phyloP scores from a whole-genome alignment of 1,140 invertebrate species.

The Diuraphis noxia region DNA sequence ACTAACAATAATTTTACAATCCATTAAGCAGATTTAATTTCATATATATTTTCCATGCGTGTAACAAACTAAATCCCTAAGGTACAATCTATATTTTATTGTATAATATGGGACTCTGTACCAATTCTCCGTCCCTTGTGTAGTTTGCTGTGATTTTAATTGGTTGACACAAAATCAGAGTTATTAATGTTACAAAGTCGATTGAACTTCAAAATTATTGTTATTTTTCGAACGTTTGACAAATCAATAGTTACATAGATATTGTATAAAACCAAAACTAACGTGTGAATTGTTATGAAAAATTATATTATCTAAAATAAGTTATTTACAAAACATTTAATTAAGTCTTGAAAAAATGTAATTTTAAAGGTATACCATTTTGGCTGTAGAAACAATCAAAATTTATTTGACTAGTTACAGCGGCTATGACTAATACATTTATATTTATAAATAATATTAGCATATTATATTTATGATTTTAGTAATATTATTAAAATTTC shows the following conservation, averaged over 20 bases:
- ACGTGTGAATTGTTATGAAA: not conserved
- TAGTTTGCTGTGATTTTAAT: slow-evolving; percentile 1
- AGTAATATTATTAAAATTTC: not conserved
- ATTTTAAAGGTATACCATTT: not conserved
- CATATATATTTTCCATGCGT: not conserved
- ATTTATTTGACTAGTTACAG: not conserved
- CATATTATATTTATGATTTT: not conserved
- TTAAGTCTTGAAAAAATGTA: not conserved
- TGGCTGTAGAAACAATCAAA: not conserved
- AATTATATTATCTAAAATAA: too few species aligned
- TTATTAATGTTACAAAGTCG: not conserved
- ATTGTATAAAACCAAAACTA: not conserved
- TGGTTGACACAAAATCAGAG: not conserved
- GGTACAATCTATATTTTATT: slow-evolving; percentile 14
- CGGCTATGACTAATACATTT: not conserved
- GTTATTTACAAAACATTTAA: too few species aligned
- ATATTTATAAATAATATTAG: not conserved
- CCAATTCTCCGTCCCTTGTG: not conserved
- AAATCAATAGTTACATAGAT: not conserved
- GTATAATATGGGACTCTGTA: not conserved
- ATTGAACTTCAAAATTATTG: slow-evolving; percentile 2
- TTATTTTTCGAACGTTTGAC: not conserved
- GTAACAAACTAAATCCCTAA: not conserved
- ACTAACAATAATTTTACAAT: not conserved
- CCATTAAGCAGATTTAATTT: not conserved